Percentiles rank a stretch among this genome's conserved stretches.
Conservation (phyloP, 2,888 invertebrate genomes). For the Linnaemya vulpina region DNA sequence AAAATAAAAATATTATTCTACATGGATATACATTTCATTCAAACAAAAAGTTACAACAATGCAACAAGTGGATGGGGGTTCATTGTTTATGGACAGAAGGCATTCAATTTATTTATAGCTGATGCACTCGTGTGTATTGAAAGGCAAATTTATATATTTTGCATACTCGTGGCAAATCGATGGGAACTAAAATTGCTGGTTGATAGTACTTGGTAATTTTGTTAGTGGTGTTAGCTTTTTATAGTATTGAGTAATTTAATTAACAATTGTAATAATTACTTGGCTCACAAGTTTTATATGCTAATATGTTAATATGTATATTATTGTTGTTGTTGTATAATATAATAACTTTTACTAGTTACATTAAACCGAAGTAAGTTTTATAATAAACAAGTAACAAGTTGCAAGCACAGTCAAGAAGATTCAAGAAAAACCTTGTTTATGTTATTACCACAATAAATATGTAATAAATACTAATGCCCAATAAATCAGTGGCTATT, state of each 20-base stretch:
- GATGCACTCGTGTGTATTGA: too few species aligned
- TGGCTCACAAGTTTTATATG: neutral
- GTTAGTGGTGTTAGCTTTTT: conserved; percentile 50
- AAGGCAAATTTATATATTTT: conserved; percentile 36
- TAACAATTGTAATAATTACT: conserved; percentile 42
- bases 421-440: conserved; percentile 4
- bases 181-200: conserved; percentile 29
- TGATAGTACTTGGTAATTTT: conserved; percentile 58
- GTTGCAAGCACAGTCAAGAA: neutral
- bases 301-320: neutral
- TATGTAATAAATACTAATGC: too few species aligned
- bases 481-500: too few species aligned
- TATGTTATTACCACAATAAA: too few species aligned
- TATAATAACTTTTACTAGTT: conserved; percentile 16
- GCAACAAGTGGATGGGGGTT: neutral
- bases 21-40: conserved; percentile 77
- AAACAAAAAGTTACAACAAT: conserved; percentile 23
- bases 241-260: conserved; percentile 55
- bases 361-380: neutral
- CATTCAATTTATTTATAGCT: too few species aligned
- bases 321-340: neutral
- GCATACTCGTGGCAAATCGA: conserved; percentile 55
- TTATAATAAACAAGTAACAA: neutral
- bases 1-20: conserved; percentile 73
- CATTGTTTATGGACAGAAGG: neutral